Evolutionary conservation across 1,140 invertebrate genomes (phyloP).

Genomic region (Caenorhabditis latens): DNA sequence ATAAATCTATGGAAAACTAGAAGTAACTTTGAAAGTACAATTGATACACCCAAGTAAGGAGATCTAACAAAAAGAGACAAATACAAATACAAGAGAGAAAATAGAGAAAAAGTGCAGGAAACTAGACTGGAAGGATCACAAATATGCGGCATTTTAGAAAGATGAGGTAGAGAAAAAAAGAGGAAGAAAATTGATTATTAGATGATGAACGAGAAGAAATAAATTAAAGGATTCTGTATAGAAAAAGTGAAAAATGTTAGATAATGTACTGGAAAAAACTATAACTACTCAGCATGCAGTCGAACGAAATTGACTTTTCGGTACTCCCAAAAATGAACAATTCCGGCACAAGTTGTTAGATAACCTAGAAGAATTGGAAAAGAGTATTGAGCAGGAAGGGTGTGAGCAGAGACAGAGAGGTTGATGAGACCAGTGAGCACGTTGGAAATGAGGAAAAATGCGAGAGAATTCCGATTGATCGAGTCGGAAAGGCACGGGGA

Average conservation of each 20-base stretch:
- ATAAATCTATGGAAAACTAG: too few relatives aligned
- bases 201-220: neutral
- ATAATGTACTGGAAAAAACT: neutral
- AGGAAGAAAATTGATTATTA: constrained; percentile 2
- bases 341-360: neutral
- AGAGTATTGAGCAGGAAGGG: neutral
- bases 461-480: constrained; percentile 57
- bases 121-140: neutral
- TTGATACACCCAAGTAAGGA: too few relatives aligned
- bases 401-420: constrained; percentile 29
- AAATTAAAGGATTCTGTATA: neutral
- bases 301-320: constrained; percentile 32
- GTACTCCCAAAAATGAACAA: constrained; percentile 28
- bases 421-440: constrained; percentile 63
- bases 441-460: constrained; percentile 64
- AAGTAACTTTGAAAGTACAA: too few relatives aligned
- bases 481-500: constrained; percentile 57
- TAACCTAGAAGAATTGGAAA: constrained; percentile 13
- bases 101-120: too few relatives aligned
- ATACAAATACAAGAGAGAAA: too few relatives aligned
- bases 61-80: too few relatives aligned
- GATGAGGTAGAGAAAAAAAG: neutral
- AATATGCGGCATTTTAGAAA: neutral
- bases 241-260: neutral
- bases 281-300: neutral